Evolutionary conservation across 2,113 vertebrate genomes (phyloP), one percentile per base, ranked within the genome.

Genomic region (Mesoclemmys tuberculata): DNA sequence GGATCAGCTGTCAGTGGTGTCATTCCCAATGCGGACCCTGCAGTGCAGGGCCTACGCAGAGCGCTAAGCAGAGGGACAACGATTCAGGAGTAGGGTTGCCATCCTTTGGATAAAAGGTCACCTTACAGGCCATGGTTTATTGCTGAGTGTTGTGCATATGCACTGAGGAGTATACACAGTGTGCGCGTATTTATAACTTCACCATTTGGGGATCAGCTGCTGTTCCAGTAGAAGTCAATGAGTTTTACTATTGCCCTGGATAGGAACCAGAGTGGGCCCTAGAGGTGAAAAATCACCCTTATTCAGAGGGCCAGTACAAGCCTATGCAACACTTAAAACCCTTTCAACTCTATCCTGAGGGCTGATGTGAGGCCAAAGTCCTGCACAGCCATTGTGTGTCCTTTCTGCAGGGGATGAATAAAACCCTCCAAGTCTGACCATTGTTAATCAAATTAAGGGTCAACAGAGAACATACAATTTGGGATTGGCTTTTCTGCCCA

Each of bases 1-100:
- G 88, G 27, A 64, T 8, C 79, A 49, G 87, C 92, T 6, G 80
- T 35, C 55, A 89, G 49, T 24, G 91, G 41, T 85, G 94, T 90
- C 51, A 1, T 87, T 52, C 91, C 94, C 7, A 4, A 26, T 92
- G 97, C 94, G 93, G 97, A 91, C 90, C 87, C 97, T 97, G 97
- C 97, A 97, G 95, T 97, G 97, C 97, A 97, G 97, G 94, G 96
- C 91, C 87, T 5, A 95, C 93, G 97, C 97, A 97, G 97, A 91
- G 92, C 93, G 96, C 68, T 92, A 80, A 12, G 91, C 94, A 96
- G 49, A 93, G 93, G 82, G 93, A 96, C 92, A 82, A 79, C 5
- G 92, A 95, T 95, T 91, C 96, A 31, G 35, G 16, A 88, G 80
- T 22, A 91, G 87, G 2, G 79, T 90, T 84, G 81, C 90, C 27